Conservation (phyloP, 2,888 invertebrate species). For the Cheilosia vulpina region DNA sequence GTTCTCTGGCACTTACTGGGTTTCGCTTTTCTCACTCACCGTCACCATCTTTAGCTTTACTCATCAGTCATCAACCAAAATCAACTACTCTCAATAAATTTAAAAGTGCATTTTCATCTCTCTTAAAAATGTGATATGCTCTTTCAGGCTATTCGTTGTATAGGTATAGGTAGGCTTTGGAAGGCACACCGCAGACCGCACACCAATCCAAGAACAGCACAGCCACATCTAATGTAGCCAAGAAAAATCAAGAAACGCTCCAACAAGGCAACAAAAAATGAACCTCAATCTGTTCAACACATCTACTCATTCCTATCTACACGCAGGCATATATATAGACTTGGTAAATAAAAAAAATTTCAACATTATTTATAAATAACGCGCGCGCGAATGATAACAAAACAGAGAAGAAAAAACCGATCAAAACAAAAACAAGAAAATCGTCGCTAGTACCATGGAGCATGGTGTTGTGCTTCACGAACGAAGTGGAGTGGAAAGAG, state of each 20-base stretch:
- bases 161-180: neutral
- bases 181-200: neutral
- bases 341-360: slow-evolving; percentile 31
- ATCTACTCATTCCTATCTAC: neutral
- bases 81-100: neutral
- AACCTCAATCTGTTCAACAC: neutral
- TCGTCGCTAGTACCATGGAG: slow-evolving; percentile 15
- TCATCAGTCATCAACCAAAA: neutral
- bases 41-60: too few relatives aligned
- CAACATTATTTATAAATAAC: slow-evolving; percentile 67
- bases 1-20: neutral
- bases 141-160: neutral
- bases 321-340: neutral
- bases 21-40: neutral
- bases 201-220: too few relatives aligned
- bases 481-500: neutral
- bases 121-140: neutral
- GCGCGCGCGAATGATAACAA: slow-evolving; percentile 74
- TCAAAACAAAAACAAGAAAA: slow-evolving; percentile 75
- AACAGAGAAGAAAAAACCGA: slow-evolving; percentile 74
- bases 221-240: neutral
- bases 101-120: neutral
- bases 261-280: slow-evolving; percentile 10
- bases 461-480: neutral
- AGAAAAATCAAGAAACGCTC: slow-evolving; percentile 16